These are phyloP conservation scores for Tor tambroides DNA, from an alignment of 2,113 vertebrate genomes.

Conservation along the genomic window DNA sequence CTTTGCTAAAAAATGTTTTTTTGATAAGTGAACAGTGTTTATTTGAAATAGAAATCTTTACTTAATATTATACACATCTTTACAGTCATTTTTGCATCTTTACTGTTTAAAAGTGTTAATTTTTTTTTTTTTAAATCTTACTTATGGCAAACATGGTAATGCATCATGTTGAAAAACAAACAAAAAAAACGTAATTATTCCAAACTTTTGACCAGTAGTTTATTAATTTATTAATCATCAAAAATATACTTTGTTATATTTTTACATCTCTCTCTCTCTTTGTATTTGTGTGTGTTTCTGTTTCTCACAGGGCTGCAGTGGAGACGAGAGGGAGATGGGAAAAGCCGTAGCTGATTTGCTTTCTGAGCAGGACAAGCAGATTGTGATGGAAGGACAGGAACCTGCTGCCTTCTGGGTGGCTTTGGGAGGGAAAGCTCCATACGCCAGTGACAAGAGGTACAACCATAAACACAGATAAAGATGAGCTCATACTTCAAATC, in stretches of 20 bases:
- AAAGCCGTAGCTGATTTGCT: constrained; percentile 81
- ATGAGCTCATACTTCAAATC: not conserved
- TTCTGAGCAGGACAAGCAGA: constrained; percentile 83
- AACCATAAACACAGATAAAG: not conserved
- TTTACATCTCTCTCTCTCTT: not conserved
- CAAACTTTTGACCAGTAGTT: not conserved
- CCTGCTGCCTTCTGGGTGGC: constrained; percentile 89
- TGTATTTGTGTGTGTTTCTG: not conserved
- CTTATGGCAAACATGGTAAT: too few species aligned
- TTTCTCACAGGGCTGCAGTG: constrained; percentile 84
- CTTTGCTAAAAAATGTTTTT: too few species aligned
- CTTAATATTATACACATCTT: too few species aligned
- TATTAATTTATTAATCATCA: not conserved
- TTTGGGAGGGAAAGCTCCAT: constrained; percentile 86
- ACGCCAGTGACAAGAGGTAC: constrained; percentile 86
- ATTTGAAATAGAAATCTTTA: too few species aligned
- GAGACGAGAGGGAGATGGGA: constrained; percentile 88
- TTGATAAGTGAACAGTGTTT: too few species aligned
- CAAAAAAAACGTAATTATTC: too few species aligned
- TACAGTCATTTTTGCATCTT: too few species aligned
- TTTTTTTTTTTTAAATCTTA: too few species aligned
- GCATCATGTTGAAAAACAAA: too few species aligned
- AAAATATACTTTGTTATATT: not conserved
- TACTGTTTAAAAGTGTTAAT: too few species aligned
- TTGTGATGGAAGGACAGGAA: constrained; percentile 88